These are phyloP conservation scores for Protonibea diacanthus DNA, from an alignment of 2,797 vertebrate genomes.

Conservation along the genomic window DNA sequence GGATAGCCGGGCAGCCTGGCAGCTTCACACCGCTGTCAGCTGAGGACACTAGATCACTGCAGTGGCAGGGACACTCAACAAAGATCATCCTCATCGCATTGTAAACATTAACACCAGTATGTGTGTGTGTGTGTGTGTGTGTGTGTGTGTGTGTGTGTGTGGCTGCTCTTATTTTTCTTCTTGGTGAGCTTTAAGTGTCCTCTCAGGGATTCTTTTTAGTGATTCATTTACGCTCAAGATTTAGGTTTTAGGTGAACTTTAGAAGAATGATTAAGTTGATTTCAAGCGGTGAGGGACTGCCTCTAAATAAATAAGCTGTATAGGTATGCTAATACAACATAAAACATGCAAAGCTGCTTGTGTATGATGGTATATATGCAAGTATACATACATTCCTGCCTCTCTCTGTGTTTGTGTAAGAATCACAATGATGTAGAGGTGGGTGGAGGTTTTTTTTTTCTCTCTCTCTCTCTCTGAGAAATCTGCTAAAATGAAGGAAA, in stretches of 20 bases:
- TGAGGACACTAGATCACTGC: constrained; percentile 68
- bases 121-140: constrained; percentile 17
- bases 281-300: constrained; percentile 59
- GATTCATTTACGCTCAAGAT: constrained; percentile 58
- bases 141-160: constrained; percentile 8
- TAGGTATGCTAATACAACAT: background rate
- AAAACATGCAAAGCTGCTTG: constrained; percentile 10
- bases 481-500: constrained; percentile 53
- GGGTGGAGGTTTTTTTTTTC: background rate
- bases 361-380: constrained; percentile 1
- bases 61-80: constrained; percentile 56
- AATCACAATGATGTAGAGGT: constrained; percentile 3
- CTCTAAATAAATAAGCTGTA: constrained; percentile 47
- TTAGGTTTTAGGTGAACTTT: constrained; percentile 64
- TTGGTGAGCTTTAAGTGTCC: constrained; percentile 38
- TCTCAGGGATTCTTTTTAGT: constrained; percentile 52
- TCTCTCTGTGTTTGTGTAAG: constrained; percentile 27
- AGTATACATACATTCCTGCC: background rate
- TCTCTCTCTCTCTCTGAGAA: background rate
- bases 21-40: constrained; percentile 59
- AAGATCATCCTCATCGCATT: constrained; percentile 64
- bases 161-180: constrained; percentile 35
- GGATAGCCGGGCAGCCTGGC: constrained; percentile 64
- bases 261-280: constrained; percentile 60
- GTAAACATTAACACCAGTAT: constrained; percentile 44